Percentiles rank a stretch among this genome's conserved stretches.
These are phyloP conservation scores for Sitodiplosis mosellana DNA, from an alignment of 1,140 invertebrate species.

Conservation along the genomic window DNA sequence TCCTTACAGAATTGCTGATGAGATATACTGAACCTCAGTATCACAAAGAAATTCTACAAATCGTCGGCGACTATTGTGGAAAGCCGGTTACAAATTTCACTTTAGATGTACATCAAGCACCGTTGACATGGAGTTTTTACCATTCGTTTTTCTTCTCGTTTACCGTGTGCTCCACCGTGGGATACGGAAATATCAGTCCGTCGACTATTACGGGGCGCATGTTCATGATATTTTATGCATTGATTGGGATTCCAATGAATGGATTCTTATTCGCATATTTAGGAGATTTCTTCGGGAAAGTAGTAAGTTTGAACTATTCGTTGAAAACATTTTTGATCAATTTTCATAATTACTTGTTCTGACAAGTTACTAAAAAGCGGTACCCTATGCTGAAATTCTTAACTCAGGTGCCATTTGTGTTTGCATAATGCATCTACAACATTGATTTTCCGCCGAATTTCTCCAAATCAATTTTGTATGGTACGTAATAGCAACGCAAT, in stretches of 20 bases:
- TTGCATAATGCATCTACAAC: no score
- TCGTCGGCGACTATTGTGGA: constrained; percentile 46
- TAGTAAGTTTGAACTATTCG: constrained; percentile 27
- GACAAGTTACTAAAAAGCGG: no score
- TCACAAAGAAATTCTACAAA: constrained; percentile 38
- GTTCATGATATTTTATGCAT: constrained; percentile 79
- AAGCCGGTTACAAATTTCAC: constrained; percentile 42
- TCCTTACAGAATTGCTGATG: constrained; percentile 37
- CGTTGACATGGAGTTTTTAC: constrained; percentile 72
- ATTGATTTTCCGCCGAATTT: no score
- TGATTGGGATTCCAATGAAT: constrained; percentile 90
- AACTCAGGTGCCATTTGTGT: no score
- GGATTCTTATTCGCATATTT: constrained; percentile 65
- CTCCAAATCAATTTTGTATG: no score
- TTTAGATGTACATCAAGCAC: constrained; percentile 32
- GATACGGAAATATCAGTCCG: constrained; percentile 75
- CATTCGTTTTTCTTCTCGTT: constrained; percentile 89
- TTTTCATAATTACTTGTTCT: no score
- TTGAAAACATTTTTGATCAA: no score
- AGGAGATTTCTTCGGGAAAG: constrained; percentile 61
- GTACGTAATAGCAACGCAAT: no score
- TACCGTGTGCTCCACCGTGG: constrained; percentile 87
- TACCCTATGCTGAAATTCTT: no score
- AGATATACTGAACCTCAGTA: constrained; percentile 36
- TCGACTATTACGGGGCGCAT: constrained; percentile 65